Conservation (phyloP, 1,140 invertebrate genomes). For the Drosophila erecta region DNA sequence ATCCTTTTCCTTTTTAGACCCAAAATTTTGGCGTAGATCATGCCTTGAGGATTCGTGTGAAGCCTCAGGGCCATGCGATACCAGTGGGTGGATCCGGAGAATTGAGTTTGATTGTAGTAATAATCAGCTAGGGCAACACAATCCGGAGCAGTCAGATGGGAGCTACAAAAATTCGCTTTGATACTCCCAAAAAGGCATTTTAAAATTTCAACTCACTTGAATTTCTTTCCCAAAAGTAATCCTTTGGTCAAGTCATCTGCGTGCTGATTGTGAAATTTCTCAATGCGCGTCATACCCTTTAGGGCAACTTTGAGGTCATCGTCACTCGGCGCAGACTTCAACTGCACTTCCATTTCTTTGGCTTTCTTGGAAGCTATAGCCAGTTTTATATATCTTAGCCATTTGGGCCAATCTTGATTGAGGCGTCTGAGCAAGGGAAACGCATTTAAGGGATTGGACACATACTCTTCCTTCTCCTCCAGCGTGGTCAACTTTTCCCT, state of each 20-base stretch:
- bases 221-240: constrained; percentile 29
- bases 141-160: constrained; percentile 27
- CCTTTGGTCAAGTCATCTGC: constrained; percentile 52
- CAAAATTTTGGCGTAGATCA: constrained; percentile 33
- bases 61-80: constrained; percentile 46
- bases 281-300: constrained; percentile 46
- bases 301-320: constrained; percentile 24
- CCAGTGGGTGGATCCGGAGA: constrained; percentile 38
- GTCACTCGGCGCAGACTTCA: constrained; percentile 7
- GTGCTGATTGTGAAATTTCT: constrained; percentile 45
- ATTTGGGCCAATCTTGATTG: constrained; percentile 59
- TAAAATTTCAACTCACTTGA: constrained; percentile 8
- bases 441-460: constrained; percentile 54
- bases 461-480: constrained; percentile 24
- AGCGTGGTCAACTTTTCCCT: background rate
- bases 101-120: constrained; percentile 30
- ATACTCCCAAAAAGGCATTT: background rate
- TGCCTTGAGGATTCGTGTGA: constrained; percentile 11
- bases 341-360: constrained; percentile 10
- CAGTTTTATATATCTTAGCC: constrained; percentile 36
- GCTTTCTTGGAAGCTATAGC: constrained; percentile 1
- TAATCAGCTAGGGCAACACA: constrained; percentile 34
- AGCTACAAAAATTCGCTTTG: background rate
- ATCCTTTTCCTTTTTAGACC: constrained; percentile 29
- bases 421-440: constrained; percentile 39